phyloP scores from a whole-genome alignment of 2,888 invertebrate genomes.

The Eristalinus aeneus region DNA sequence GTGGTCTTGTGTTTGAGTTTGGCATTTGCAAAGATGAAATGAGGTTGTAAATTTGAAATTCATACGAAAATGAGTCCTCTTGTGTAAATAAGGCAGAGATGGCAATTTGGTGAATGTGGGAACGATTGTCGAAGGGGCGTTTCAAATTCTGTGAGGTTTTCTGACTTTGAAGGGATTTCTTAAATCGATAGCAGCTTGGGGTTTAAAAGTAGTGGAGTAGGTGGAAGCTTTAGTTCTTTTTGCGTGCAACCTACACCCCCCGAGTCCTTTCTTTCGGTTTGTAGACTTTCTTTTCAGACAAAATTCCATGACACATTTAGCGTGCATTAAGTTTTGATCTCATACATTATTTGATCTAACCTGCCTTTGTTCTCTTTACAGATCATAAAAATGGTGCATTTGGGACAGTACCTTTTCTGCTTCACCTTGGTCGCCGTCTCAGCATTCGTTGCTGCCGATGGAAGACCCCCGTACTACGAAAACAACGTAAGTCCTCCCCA shows the following conservation, averaged over 20 bases:
- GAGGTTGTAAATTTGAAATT: background rate
- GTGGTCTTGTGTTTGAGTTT: background rate
- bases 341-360: background rate
- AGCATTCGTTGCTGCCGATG: slow-evolving; percentile 29
- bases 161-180: too few relatives aligned
- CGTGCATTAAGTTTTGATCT: too few relatives aligned
- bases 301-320: too few relatives aligned
- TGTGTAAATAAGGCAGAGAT: background rate
- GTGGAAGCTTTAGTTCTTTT: too few relatives aligned
- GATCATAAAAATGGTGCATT: slow-evolving; percentile 34
- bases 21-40: background rate
- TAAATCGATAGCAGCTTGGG: too few relatives aligned
- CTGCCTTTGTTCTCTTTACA: background rate
- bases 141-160: too few relatives aligned
- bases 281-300: too few relatives aligned
- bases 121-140: background rate
- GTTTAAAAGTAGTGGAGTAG: too few relatives aligned
- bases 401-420: slow-evolving; percentile 40
- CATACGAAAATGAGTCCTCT: background rate
- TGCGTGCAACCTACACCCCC: too few relatives aligned
- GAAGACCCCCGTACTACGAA: slow-evolving; percentile 52
- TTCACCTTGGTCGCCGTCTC: slow-evolving; percentile 20
- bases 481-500: slow-evolving; percentile 26
- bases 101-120: background rate
- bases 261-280: too few relatives aligned